A percentile compares a stretch with the other conserved stretches of the same genome.
Conservation (phyloP, 1,140 invertebrate genomes). For the Rhynchophorus ferrugineus region DNA sequence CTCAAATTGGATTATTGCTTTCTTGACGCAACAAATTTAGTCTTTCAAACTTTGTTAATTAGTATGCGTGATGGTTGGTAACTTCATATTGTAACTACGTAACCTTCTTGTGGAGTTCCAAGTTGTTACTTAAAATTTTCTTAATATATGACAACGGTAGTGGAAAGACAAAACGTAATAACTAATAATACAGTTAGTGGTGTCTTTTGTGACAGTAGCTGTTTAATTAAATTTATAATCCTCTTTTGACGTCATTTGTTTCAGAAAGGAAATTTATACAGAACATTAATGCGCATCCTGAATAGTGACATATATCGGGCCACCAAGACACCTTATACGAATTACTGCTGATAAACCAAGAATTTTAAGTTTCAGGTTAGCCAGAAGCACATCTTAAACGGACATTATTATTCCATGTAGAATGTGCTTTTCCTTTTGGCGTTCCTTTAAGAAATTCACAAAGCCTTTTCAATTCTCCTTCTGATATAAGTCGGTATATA, state of each 20-base stretch:
- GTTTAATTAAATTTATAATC: constrained; percentile 16
- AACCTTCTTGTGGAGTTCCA: neutral
- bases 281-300: neutral
- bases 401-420: neutral
- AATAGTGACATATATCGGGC: constrained; percentile 4
- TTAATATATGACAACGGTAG: neutral
- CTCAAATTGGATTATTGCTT: neutral
- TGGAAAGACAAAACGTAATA: constrained; percentile 7
- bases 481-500: too few relatives aligned
- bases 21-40: neutral
- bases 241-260: constrained; percentile 13
- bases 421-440: neutral
- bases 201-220: constrained; percentile 2
- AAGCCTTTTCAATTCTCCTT: too few relatives aligned
- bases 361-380: constrained; percentile 2
- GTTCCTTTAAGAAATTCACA: too few relatives aligned
- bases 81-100: neutral
- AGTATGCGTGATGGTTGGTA: neutral
- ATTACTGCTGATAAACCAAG: constrained; percentile 4
- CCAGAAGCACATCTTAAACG: neutral
- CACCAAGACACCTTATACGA: constrained; percentile 2
- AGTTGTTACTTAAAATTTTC: neutral
- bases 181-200: constrained; percentile 12
- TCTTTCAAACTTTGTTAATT: neutral
- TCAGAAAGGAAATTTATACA: constrained; percentile 8